These are phyloP conservation scores for Xenus cinereus DNA, from an alignment of 2,113 vertebrate genomes.

Conservation along the genomic window DNA sequence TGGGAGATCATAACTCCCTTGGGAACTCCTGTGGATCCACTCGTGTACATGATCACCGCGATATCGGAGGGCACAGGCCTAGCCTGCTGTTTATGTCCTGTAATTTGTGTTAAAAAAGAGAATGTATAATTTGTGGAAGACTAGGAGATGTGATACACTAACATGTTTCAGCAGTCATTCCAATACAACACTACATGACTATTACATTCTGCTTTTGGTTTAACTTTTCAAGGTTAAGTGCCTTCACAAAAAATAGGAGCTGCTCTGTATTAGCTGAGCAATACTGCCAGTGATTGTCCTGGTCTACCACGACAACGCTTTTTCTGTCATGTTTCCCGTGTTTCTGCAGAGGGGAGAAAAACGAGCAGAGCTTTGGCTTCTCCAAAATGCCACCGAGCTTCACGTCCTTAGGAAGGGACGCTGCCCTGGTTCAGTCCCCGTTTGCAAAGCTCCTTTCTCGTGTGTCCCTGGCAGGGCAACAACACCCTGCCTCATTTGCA, in stretches of 20 bases:
- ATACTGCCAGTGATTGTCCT: background rate
- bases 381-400: background rate
- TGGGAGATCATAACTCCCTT: conserved; percentile 98
- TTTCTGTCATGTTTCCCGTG: background rate
- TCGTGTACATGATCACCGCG: conserved; percentile 97
- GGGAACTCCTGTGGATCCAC: conserved; percentile 91
- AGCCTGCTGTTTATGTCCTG: conserved; percentile 68
- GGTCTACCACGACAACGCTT: background rate
- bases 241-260: background rate
- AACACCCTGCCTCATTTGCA: background rate
- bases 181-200: background rate
- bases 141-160: background rate
- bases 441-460: background rate
- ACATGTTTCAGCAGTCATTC: background rate
- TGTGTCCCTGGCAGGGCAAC: background rate
- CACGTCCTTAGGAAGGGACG: accelerated
- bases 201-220: background rate
- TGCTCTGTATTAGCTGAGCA: background rate
- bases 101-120: background rate
- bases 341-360: background rate
- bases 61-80: conserved; percentile 82
- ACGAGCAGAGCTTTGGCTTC: background rate
- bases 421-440: background rate
- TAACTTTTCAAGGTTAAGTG: background rate
- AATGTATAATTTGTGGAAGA: background rate